phyloP scores from a whole-genome alignment of 2,113 vertebrate species.

The Uropsilus gracilis region DNA sequence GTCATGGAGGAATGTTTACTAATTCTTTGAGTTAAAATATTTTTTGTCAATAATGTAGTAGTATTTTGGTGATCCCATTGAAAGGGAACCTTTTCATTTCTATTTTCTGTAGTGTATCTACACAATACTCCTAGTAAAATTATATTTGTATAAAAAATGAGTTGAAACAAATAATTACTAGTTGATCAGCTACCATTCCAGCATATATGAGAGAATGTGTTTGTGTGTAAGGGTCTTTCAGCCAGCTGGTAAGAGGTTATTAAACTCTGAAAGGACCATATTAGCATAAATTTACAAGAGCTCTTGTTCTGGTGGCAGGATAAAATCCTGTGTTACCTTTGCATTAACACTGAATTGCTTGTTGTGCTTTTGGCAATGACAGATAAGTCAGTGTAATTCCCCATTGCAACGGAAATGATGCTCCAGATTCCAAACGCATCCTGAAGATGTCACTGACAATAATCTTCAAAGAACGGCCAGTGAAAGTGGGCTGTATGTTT shows the following conservation, averaged over 20 bases:
- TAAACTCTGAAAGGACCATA: slow-evolving; percentile 92
- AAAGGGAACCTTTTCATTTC: slow-evolving; percentile 62
- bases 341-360: slow-evolving; percentile 93
- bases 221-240: slow-evolving; percentile 68
- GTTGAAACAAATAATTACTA: slow-evolving; percentile 94
- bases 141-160: slow-evolving; percentile 90
- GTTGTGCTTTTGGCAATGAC: slow-evolving; percentile 98
- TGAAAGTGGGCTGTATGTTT: slow-evolving; percentile 94
- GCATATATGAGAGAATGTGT: slow-evolving; percentile 68
- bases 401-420: slow-evolving; percentile 92
- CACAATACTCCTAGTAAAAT: slow-evolving; percentile 86
- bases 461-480: slow-evolving; percentile 96
- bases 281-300: slow-evolving; percentile 98
- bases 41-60: slow-evolving; percentile 64
- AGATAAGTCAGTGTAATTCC: slow-evolving; percentile 98
- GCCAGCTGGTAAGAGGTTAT: slow-evolving; percentile 87
- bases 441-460: slow-evolving; percentile 96
- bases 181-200: slow-evolving; percentile 89
- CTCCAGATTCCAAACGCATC: slow-evolving; percentile 93
- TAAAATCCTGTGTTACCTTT: slow-evolving; percentile 96
- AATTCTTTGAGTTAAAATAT: slow-evolving; percentile 78
- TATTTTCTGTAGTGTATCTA: slow-evolving; percentile 80
- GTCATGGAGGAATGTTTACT: slow-evolving; percentile 69
- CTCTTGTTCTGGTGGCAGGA: slow-evolving; percentile 89
- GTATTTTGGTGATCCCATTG: background rate